A percentile compares a stretch with the other conserved stretches of the same genome.
phyloP scores from a whole-genome alignment of 2,888 invertebrate genomes.

The Oscheius myriophilus region DNA sequence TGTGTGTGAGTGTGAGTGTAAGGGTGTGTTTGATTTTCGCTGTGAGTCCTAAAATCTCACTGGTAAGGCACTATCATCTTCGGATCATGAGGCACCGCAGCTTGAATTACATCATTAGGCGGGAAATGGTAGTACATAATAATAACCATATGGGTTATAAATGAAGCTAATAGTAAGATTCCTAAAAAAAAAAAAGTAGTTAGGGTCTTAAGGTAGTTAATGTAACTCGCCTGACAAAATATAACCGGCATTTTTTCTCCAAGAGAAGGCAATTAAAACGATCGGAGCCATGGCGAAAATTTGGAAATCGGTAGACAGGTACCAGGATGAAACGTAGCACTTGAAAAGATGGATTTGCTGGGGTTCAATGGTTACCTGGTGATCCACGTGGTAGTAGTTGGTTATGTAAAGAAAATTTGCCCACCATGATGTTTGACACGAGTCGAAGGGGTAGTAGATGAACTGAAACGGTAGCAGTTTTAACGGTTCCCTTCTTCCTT shows the following conservation, averaged over 20 bases:
- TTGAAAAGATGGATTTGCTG: conserved; percentile 10
- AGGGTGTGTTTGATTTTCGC: background rate
- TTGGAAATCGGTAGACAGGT: conserved; percentile 61
- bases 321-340: conserved; percentile 57
- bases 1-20: background rate
- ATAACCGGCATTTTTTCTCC: conserved; percentile 1
- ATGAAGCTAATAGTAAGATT: background rate
- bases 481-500: no score
- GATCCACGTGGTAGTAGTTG: conserved; percentile 41
- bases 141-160: conserved; percentile 10
- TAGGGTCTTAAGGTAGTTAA: background rate
- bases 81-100: conserved; percentile 9
- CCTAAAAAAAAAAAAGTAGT: background rate
- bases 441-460: conserved; percentile 28
- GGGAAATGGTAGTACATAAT: conserved; percentile 24
- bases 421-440: conserved; percentile 47
- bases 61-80: conserved; percentile 11
- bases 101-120: background rate
- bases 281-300: conserved; percentile 41
- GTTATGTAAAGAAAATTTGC: conserved; percentile 56
- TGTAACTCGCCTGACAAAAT: background rate
- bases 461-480: conserved; percentile 9
- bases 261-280: conserved; percentile 9
- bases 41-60: background rate
- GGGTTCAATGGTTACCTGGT: conserved; percentile 26